Percentiles rank a stretch among this genome's conserved stretches.
Conservation (phyloP, 2,113 vertebrate species). For the Actenoides hombroni region DNA sequence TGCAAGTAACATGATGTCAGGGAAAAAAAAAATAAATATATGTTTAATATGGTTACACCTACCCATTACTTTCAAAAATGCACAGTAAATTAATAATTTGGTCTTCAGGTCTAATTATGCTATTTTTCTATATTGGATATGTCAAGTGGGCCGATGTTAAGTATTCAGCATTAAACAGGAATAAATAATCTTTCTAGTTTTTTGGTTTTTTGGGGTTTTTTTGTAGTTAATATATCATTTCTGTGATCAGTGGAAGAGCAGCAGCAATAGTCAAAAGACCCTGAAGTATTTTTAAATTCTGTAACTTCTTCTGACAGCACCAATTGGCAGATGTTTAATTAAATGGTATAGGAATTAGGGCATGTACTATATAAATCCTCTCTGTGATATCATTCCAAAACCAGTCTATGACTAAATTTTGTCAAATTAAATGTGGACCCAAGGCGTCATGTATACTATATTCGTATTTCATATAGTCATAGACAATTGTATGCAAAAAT, state of each 20-base stretch:
- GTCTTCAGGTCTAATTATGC: not conserved
- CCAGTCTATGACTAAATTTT: not conserved
- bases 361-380: not conserved
- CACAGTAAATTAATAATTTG: not conserved
- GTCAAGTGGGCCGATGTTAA: not conserved
- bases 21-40: too few species aligned
- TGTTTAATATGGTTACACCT: not conserved
- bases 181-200: not conserved
- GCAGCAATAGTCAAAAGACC: not conserved
- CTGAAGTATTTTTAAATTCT: not conserved
- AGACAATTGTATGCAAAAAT: not conserved
- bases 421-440: not conserved
- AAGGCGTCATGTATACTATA: not conserved
- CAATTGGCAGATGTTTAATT: not conserved
- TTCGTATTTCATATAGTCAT: not conserved
- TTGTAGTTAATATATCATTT: not conserved
- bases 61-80: not conserved
- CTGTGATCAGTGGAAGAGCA: not conserved
- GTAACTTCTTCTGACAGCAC: not conserved
- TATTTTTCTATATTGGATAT: not conserved
- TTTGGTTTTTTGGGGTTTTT: not conserved
- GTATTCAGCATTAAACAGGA: not conserved
- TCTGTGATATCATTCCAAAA: not conserved
- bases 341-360: not conserved
- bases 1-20: not conserved